These are phyloP conservation scores for Argyrosomus regius DNA, from an alignment of 2,797 vertebrate species.

Conservation along the genomic window DNA sequence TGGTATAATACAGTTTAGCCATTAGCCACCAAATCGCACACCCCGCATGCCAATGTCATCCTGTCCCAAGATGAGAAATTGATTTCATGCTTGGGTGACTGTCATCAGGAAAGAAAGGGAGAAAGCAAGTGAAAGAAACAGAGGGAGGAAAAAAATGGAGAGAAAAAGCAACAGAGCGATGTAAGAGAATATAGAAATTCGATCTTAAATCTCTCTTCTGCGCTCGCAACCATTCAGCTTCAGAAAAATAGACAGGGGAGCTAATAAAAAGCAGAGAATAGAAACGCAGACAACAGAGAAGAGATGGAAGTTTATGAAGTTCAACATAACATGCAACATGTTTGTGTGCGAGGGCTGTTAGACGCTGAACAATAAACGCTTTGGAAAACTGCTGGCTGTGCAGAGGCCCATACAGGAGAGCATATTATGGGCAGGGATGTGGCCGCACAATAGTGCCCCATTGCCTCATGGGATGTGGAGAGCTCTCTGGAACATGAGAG, in stretches of 20 bases:
- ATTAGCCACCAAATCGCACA: conserved; percentile 64
- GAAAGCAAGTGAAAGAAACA: conserved; percentile 13
- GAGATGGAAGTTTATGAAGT: conserved; percentile 57
- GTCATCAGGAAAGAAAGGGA: conserved; percentile 55
- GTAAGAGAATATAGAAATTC: conserved; percentile 34
- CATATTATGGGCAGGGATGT: conserved; percentile 64
- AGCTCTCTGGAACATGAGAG: conserved; percentile 73
- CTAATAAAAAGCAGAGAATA: conserved; percentile 20
- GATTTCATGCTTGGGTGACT: conserved; percentile 75
- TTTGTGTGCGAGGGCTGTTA: conserved; percentile 45
- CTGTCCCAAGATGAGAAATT: conserved; percentile 71
- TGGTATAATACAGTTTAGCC: conserved; percentile 62
- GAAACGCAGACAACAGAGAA: conserved; percentile 19
- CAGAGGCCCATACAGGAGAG: conserved; percentile 68
- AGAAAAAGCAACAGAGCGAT: conserved; percentile 14
- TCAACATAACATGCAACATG: conserved; percentile 67
- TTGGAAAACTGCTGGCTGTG: conserved; percentile 73
- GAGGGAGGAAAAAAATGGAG: conserved; percentile 20
- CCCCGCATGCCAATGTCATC: conserved; percentile 71
- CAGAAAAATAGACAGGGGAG: conserved; percentile 9
- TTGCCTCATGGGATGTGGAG: conserved; percentile 64
- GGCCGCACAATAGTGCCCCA: conserved; percentile 70
- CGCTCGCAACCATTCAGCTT: conserved; percentile 4
- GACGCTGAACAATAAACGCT: conserved; percentile 64
- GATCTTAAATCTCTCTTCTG: conserved; percentile 16